Base-by-base conservation (phyloP, 2,797 vertebrate genomes). In the Xenops minutus region DNA sequence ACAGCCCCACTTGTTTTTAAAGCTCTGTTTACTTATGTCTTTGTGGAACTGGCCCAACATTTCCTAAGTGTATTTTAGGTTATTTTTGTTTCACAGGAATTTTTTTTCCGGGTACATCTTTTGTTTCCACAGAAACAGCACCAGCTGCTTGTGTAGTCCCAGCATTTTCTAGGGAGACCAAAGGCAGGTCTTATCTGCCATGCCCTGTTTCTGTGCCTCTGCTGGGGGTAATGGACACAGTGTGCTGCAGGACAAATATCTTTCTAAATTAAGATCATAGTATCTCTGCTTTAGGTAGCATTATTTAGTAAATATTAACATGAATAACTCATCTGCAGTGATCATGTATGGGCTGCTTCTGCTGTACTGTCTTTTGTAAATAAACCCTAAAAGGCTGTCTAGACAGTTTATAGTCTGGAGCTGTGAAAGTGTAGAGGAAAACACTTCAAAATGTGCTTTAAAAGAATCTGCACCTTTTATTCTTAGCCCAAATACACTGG, bases 341-440 rank as follows among this genome's bases (percentile, higher is more conserved):
- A 55, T 72, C 66, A 36, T 4, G 30, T 68, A 64, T 37, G 66
- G 39, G 39, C 55, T 91, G 3, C 51, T 92, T 52, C 86, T 95
- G 59, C 73, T 56, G 55, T 29, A 22, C 82, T 16, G 73, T 51
- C 30, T 20, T 48, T 81, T 48, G 54, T 69, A 88, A 91, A 89
- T n/a, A 91, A 64, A 44, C 17, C 80, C 68, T 34, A 49, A 85
- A 75, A 87, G 74, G 52, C 66, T 8, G 6, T 84, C 89, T 66
- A 92, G 96, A 92, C 92, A 84, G 55, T 91, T 95, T 78, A 80
- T 24, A 73, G 82, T 86, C 93, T 94, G 82, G 66, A 88, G 62
- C 51, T 86, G 66, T 13, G 39, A 66, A 81, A 88, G 43, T 23
- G 15, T 26, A 36, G 82, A 91, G 66, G 51, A 84, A 89, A 92